Evolutionary conservation across 2,113 vertebrate genomes (phyloP).

Genomic region (Martes martes): DNA sequence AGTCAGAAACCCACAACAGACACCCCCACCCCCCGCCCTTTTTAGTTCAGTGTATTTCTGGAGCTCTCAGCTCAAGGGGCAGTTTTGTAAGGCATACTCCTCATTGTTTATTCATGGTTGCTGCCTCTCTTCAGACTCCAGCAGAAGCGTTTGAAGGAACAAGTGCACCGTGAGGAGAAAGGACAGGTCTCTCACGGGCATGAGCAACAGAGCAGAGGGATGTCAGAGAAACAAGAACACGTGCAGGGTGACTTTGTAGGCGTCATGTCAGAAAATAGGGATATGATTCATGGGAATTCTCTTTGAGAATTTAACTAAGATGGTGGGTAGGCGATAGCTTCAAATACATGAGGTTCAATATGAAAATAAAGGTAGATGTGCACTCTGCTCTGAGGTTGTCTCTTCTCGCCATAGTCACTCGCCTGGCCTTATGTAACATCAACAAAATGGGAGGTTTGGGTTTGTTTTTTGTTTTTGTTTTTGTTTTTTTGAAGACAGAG

Average conservation of each 20-base stretch:
- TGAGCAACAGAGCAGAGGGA: neutral
- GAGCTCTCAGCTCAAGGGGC: neutral
- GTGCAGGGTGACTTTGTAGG: neutral
- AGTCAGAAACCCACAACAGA: neutral
- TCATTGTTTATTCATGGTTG: neutral
- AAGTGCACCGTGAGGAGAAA: neutral
- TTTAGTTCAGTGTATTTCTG: neutral
- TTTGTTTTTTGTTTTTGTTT: neutral
- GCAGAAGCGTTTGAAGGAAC: neutral
- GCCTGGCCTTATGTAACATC: neutral
- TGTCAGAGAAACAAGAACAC: constrained; percentile 1
- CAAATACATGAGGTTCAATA: neutral
- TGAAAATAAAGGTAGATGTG: neutral
- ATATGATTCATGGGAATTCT: neutral
- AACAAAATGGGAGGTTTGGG: neutral
- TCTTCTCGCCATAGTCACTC: neutral
- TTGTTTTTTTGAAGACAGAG: neutral
- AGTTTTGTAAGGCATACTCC: neutral
- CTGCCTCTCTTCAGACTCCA: neutral
- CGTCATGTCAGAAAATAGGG: neutral
- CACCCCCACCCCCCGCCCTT: neutral
- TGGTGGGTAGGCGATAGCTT: neutral
- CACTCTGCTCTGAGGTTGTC: neutral
- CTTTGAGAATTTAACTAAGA: neutral
- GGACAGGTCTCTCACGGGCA: neutral